Evolutionary conservation across 2,888 invertebrate genomes (phyloP).

Genomic region (Caenorhabditis plicata): DNA sequence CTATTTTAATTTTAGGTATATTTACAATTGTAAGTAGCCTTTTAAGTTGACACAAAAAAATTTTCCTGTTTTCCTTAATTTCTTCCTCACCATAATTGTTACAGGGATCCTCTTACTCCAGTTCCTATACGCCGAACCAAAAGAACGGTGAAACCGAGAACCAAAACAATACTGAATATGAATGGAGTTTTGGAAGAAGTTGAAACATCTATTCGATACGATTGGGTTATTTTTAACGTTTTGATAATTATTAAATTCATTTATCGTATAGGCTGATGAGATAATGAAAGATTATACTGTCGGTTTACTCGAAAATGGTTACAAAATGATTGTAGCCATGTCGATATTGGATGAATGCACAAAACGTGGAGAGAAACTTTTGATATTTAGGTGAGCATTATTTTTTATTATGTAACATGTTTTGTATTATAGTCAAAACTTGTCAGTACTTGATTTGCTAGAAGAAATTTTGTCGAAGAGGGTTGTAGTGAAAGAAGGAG

Average conservation of each 20-base stretch:
- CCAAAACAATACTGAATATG: not conserved
- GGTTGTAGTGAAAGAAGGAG: conserved; percentile 66
- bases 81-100: too few species aligned
- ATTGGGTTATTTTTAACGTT: conserved; percentile 22
- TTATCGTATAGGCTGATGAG: conserved; percentile 66
- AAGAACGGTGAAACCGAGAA: not conserved
- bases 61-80: too few species aligned
- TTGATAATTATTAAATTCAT: not conserved
- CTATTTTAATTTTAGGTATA: too few species aligned
- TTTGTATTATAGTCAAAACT: conserved; percentile 94
- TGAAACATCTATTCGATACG: conserved; percentile 27
- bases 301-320: conserved; percentile 86
- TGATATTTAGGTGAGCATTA: too few species aligned
- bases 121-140: not conserved
- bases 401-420: too few species aligned
- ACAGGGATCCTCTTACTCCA: too few species aligned
- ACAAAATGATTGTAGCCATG: conserved; percentile 91
- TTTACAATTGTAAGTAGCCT: too few species aligned
- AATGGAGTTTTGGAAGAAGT: conserved; percentile 1
- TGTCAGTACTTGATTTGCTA: conserved; percentile 89
- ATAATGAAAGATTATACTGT: conserved; percentile 75
- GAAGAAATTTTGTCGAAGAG: conserved; percentile 85
- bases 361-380: conserved; percentile 81
- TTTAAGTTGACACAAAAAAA: too few species aligned
- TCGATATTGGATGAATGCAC: conserved; percentile 87